phyloP scores from a whole-genome alignment of 2,888 invertebrate genomes.

The Cosmia trapezina region DNA sequence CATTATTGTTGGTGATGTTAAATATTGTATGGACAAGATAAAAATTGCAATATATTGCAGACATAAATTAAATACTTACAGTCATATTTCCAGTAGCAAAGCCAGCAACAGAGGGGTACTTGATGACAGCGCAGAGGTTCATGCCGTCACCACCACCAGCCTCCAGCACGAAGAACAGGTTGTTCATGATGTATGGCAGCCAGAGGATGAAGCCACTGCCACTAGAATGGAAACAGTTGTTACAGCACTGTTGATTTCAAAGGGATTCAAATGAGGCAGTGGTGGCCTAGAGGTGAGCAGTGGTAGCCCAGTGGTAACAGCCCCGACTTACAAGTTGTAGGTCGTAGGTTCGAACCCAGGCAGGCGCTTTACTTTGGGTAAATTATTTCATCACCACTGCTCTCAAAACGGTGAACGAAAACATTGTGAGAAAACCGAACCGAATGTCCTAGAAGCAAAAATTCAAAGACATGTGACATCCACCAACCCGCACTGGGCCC shows the following conservation, averaged over 20 bases:
- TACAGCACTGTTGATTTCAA: not conserved
- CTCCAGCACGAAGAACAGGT: conserved; percentile 83
- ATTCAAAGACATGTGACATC: too few species aligned
- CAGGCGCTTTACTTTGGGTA: too few species aligned
- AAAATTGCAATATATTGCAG: not conserved
- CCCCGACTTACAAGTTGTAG: too few species aligned
- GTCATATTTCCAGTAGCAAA: conserved; percentile 73
- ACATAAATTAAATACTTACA: conserved; percentile 17
- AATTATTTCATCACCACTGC: too few species aligned
- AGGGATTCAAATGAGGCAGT: not conserved
- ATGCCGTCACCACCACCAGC: conserved; percentile 81
- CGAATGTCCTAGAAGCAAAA: too few species aligned
- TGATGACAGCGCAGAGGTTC: conserved; percentile 85
- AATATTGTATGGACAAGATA: not conserved
- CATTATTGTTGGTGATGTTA: not conserved
- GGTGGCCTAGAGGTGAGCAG: too few species aligned
- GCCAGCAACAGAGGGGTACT: conserved; percentile 71
- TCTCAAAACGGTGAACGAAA: too few species aligned
- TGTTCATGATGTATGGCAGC: conserved; percentile 89
- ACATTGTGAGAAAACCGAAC: too few species aligned
- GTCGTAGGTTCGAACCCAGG: too few species aligned
- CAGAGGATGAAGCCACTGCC: conserved; percentile 88
- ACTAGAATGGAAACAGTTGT: conserved; percentile 65
- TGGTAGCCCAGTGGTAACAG: too few species aligned
- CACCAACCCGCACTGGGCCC: too few species aligned